These are phyloP conservation scores for Acanthosepion pharaonis DNA, from an alignment of 2,888 invertebrate species.

Conservation along the genomic window DNA sequence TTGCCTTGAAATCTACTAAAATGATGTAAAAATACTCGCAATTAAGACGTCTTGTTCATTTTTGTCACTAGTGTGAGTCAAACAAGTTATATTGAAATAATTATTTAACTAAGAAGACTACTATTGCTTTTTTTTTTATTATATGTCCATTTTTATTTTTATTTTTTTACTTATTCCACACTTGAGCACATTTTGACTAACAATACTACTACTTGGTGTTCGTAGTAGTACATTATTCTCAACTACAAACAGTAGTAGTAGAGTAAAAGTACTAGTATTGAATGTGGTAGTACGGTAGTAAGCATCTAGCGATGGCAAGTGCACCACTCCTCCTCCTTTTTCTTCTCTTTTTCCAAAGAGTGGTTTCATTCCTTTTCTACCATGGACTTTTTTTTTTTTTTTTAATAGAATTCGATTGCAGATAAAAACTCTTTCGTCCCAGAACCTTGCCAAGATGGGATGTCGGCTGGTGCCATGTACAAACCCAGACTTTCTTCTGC, in stretches of 20 bases:
- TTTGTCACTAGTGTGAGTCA: background rate
- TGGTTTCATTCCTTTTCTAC: background rate
- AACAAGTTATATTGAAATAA: background rate
- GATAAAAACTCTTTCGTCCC: slow-evolving; percentile 1
- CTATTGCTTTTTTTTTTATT: too few species aligned
- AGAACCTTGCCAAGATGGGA: background rate
- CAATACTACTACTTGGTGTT: background rate
- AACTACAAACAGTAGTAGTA: background rate
- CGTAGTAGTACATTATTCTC: slow-evolving; percentile 13
- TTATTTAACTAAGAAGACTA: background rate
- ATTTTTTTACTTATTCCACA: too few species aligned
- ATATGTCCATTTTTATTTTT: background rate
- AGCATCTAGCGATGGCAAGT: background rate
- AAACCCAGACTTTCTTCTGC: background rate
- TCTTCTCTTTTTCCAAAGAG: background rate
- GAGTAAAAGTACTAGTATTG: background rate
- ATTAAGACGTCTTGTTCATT: background rate
- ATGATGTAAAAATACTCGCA: background rate
- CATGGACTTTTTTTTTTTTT: background rate
- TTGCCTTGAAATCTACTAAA: background rate
- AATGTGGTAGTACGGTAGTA: background rate
- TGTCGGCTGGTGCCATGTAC: slow-evolving; percentile 9
- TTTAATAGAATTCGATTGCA: slow-evolving; percentile 33
- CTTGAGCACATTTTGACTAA: background rate
- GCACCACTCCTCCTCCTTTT: background rate